phyloP scores from a whole-genome alignment of 2,797 vertebrate genomes.

The Rhinophrynus dorsalis region DNA sequence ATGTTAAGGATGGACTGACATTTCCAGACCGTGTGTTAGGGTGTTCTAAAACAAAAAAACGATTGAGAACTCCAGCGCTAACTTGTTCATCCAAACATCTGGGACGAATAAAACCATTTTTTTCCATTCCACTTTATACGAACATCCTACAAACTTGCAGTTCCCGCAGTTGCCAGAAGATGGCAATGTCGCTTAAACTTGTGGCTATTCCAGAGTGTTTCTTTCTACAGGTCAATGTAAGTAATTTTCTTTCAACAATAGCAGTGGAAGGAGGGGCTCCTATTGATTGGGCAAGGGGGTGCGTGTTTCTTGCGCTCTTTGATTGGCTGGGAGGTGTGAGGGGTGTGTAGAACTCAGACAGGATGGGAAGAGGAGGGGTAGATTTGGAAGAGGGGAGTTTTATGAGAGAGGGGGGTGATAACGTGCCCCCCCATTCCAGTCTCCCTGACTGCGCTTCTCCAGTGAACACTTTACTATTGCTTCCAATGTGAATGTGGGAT shows the following conservation, averaged over 20 bases:
- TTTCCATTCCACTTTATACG: too few relatives aligned
- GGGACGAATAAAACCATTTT: too few relatives aligned
- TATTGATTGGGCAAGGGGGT: constrained; percentile 62
- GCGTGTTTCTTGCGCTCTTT: constrained; percentile 64
- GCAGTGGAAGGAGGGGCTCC: constrained; percentile 58
- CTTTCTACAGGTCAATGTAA: constrained; percentile 58
- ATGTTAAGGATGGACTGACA: too few relatives aligned
- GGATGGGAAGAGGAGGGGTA: constrained; percentile 47
- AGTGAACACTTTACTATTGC: constrained; percentile 56
- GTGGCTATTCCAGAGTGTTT: constrained; percentile 14
- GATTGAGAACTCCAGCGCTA: too few relatives aligned
- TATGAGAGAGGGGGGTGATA: constrained; percentile 50
- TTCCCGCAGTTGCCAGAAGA: constrained; percentile 45
- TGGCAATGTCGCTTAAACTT: constrained; percentile 55
- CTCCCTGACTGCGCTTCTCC: constrained; percentile 54
- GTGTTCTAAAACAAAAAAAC: too few relatives aligned
- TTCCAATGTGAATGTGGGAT: constrained; percentile 66
- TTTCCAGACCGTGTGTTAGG: too few relatives aligned
- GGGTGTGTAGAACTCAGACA: constrained; percentile 60
- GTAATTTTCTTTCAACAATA: constrained; percentile 69
- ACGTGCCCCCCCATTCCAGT: constrained; percentile 52
- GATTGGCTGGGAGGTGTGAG: constrained; percentile 68
- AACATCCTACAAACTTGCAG: background rate
- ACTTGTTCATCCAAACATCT: too few relatives aligned
- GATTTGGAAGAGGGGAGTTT: constrained; percentile 24